phyloP scores from a whole-genome alignment of 2,888 invertebrate genomes.

The Acrobasis consociella region DNA sequence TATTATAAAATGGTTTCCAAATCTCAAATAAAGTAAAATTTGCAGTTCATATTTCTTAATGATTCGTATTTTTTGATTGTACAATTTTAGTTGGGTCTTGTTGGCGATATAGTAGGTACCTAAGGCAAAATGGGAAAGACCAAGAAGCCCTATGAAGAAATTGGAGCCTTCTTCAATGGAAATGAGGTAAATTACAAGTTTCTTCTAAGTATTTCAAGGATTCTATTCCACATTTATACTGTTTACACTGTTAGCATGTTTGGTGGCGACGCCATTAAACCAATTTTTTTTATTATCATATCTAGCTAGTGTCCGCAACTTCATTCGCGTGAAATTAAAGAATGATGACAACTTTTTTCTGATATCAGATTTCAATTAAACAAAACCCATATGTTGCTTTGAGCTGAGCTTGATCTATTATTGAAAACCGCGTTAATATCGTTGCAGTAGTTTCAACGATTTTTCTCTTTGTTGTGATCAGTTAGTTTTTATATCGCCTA shows the following conservation, averaged over 20 bases:
- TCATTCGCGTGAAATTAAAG: too few relatives aligned
- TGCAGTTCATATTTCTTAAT: neutral
- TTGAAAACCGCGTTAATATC: too few relatives aligned
- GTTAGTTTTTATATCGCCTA: too few relatives aligned
- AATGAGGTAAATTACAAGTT: conserved; percentile 69
- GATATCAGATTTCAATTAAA: too few relatives aligned
- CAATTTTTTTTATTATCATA: too few relatives aligned
- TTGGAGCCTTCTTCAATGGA: conserved; percentile 85
- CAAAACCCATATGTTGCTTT: too few relatives aligned
- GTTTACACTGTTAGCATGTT: neutral
- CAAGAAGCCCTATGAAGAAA: conserved; percentile 82
- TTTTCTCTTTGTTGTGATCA: too few relatives aligned
- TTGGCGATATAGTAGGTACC: neutral
- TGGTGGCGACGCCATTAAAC: neutral
- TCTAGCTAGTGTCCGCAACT: too few relatives aligned
- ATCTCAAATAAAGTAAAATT: neutral
- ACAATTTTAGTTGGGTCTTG: neutral
- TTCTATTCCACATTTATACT: neutral
- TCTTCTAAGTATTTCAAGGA: neutral
- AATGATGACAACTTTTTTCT: too few relatives aligned
- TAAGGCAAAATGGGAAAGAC: conserved; percentile 22
- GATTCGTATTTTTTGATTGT: neutral
- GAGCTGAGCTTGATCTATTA: too few relatives aligned
- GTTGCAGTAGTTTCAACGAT: too few relatives aligned
- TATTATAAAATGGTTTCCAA: neutral